Evolutionary conservation across 2,888 invertebrate species (phyloP).

Genomic region (Eremobia ochroleuca): DNA sequence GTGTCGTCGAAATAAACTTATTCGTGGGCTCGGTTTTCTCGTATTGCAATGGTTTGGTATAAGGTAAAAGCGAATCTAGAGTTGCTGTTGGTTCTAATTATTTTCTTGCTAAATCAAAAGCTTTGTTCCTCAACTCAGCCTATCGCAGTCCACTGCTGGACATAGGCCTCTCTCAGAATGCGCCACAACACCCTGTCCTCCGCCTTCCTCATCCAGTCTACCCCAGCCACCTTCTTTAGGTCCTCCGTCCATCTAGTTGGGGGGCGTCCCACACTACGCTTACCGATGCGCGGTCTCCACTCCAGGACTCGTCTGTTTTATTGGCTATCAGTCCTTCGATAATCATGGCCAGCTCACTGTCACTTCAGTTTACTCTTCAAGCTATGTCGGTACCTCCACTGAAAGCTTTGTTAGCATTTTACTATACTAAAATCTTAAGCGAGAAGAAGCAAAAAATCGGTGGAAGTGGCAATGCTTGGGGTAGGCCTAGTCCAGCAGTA

Average conservation of each 20-base stretch:
- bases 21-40: conserved; percentile 70
- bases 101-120: not conserved
- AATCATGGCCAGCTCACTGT: no score
- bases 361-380: no score
- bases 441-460: not conserved
- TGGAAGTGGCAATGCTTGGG: not conserved
- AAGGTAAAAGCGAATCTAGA: conserved; percentile 29
- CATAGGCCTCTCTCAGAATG: not conserved
- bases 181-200: not conserved
- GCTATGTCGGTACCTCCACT: no score
- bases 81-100: not conserved
- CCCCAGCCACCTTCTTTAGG: not conserved
- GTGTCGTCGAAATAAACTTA: conserved; percentile 76
- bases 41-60: conserved; percentile 61
- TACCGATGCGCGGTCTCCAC: no score
- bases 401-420: not conserved
- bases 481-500: not conserved
- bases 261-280: not conserved
- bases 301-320: not conserved
- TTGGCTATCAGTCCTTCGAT: not conserved
- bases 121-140: not conserved
- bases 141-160: not conserved
- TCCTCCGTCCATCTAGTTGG: not conserved
- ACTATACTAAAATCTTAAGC: not conserved
- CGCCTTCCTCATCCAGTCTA: not conserved